phyloP scores from a whole-genome alignment of 2,888 invertebrate genomes.

The Drosophila anceps region DNA sequence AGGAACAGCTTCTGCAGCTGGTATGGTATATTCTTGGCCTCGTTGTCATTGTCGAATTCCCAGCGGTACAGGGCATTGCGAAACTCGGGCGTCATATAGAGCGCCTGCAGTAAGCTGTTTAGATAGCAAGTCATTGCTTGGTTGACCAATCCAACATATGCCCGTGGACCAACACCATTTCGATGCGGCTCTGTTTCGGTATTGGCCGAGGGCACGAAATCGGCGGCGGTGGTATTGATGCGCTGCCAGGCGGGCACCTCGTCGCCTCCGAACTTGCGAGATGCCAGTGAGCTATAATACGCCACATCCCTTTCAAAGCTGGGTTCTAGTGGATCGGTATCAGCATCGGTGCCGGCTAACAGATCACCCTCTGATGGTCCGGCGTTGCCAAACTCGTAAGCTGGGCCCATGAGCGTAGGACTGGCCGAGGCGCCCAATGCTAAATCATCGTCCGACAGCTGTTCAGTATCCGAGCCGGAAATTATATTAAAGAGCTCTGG shows the following conservation, averaged over 20 bases:
- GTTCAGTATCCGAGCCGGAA: conserved; percentile 82
- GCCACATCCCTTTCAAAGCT: conserved; percentile 18
- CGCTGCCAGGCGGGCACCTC: conserved; percentile 51
- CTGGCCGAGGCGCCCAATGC: conserved; percentile 85
- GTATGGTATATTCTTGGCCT: conserved; percentile 91
- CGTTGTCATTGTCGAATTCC: conserved; percentile 91
- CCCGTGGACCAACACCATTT: conserved; percentile 40
- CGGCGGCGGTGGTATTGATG: conserved; percentile 21
- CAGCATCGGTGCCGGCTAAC: conserved; percentile 22
- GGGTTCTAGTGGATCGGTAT: conserved; percentile 9
- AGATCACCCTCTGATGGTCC: conserved; percentile 48
- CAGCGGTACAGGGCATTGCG: conserved; percentile 94
- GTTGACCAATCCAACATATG: conserved; percentile 93
- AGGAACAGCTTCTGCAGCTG: conserved; percentile 94
- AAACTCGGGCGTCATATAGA: conserved; percentile 97
- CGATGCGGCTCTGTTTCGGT: conserved; percentile 49
- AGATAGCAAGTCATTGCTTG: conserved; percentile 97
- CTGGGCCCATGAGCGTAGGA: conserved; percentile 73
- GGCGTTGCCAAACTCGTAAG: conserved; percentile 39
- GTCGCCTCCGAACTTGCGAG: conserved; percentile 63
- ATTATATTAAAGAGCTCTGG: conserved; percentile 80
- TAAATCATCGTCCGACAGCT: conserved; percentile 84
- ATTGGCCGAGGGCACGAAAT: conserved; percentile 53
- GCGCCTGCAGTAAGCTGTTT: conserved; percentile 94
- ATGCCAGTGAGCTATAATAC: background rate